phyloP scores from a whole-genome alignment of 2,113 vertebrate genomes.

The Orientallactaga bullata region DNA sequence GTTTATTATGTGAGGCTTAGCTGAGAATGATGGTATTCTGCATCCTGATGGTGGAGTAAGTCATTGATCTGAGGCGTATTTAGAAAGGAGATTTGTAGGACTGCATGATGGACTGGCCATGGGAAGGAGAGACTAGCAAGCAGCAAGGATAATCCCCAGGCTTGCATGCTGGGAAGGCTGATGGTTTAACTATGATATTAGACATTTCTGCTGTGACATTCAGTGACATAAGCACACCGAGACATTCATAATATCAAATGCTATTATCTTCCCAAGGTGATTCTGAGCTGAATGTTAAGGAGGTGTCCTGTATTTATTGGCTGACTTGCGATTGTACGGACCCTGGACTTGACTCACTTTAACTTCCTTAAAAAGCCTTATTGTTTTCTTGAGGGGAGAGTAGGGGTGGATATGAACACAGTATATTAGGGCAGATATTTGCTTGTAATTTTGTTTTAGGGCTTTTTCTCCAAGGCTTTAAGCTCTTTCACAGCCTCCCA shows the following conservation, averaged over 20 bases:
- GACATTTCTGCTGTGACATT: not conserved
- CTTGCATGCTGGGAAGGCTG: not conserved
- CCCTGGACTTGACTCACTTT: not conserved
- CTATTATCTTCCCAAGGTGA: not conserved
- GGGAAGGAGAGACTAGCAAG: not conserved
- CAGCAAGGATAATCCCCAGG: not conserved
- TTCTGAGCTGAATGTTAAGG: not conserved
- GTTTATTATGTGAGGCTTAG: not conserved
- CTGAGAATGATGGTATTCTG: not conserved
- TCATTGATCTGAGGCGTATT: not conserved
- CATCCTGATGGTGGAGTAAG: not conserved
- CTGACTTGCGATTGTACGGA: not conserved
- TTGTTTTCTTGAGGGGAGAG: not conserved
- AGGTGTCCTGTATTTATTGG: not conserved
- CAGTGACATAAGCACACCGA: not conserved
- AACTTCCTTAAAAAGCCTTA: not conserved
- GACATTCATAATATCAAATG: not conserved
- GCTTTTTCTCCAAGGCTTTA: constrained; percentile 1
- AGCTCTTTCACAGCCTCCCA: not conserved
- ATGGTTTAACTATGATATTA: not conserved
- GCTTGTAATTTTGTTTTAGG: not conserved
- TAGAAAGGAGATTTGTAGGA: not conserved
- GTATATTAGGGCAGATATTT: not conserved
- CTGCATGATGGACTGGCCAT: not conserved
- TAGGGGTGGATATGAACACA: not conserved